Evolutionary conservation across 2,113 vertebrate genomes (phyloP).

Genomic region (Scartelaos histophorus): DNA sequence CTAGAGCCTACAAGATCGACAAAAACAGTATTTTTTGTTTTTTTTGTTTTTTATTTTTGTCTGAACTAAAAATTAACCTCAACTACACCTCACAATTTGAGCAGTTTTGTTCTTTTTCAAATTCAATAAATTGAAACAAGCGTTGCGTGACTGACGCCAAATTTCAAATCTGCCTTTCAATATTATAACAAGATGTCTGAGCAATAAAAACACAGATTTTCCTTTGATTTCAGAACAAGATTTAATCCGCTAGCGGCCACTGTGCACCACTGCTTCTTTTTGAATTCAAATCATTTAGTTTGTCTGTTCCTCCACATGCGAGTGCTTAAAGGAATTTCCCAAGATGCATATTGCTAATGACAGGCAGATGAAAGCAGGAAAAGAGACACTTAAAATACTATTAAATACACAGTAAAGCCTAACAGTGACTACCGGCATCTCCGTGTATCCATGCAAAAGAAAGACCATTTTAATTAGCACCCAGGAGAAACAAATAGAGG

Average conservation of each 20-base stretch:
- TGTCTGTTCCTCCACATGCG: conserved; percentile 22
- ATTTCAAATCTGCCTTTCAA: conserved; percentile 17
- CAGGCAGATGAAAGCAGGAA: conserved; percentile 59
- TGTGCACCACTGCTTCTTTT: conserved; percentile 26
- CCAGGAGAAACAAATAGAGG: conserved; percentile 65
- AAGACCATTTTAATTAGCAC: conserved; percentile 76
- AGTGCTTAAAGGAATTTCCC: conserved; percentile 24
- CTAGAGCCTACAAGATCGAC: too few species aligned
- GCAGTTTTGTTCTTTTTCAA: conserved; percentile 8
- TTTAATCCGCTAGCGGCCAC: conserved; percentile 36
- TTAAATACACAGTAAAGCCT: conserved; percentile 49
- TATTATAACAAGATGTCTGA: conserved; percentile 19
- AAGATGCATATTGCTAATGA: conserved; percentile 57
- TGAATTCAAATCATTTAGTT: conserved; percentile 40
- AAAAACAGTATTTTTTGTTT: too few species aligned
- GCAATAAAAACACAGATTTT: conserved; percentile 17
- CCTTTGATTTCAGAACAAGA: conserved; percentile 49
- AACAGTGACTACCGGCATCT: conserved; percentile 54
- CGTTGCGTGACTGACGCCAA: conserved; percentile 1
- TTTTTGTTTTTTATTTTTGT: too few species aligned
- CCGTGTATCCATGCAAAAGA: conserved; percentile 58
- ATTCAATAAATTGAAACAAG: conserved; percentile 1
- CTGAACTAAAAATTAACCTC: not conserved
- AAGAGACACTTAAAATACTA: conserved; percentile 53
- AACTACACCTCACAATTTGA: not conserved